Percentiles rank a stretch among this genome's conserved stretches.
Evolutionary conservation across 2,113 vertebrate genomes (phyloP).

Genomic region (Crotalus horridus): DNA sequence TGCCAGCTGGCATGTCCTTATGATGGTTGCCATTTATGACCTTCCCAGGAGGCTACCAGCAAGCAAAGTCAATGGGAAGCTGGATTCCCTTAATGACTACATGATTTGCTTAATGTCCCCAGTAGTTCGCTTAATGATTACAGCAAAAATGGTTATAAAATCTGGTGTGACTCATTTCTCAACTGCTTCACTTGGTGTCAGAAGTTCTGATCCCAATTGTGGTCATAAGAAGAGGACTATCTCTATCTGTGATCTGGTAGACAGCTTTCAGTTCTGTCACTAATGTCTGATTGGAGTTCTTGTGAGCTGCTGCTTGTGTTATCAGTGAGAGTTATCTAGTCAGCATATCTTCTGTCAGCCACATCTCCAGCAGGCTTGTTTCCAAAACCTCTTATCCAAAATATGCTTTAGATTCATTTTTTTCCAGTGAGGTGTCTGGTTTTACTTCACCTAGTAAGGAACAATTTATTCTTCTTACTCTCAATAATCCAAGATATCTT

Average conservation of each 20-base stretch:
- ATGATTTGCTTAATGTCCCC: too few relatives aligned
- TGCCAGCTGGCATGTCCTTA: too few relatives aligned
- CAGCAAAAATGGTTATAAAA: too few relatives aligned
- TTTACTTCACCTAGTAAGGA: not conserved
- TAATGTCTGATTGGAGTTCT: not conserved
- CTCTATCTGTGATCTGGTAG: not conserved
- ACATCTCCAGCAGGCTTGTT: not conserved
- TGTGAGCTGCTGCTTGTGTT: not conserved
- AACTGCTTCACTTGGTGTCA: too few relatives aligned
- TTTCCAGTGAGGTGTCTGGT: not conserved
- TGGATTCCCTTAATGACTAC: too few relatives aligned
- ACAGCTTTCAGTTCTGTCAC: not conserved
- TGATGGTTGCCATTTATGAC: too few relatives aligned
- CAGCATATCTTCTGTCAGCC: not conserved
- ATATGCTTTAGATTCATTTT: not conserved
- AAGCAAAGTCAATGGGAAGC: too few relatives aligned
- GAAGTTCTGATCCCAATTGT: too few relatives aligned
- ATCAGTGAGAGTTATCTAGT: not conserved
- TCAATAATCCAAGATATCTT: not conserved
- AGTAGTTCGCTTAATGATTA: too few relatives aligned
- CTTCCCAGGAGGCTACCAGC: too few relatives aligned
- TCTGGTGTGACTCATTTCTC: too few relatives aligned
- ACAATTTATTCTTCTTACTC: not conserved
- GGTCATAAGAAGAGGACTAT: too few relatives aligned
- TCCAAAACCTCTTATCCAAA: not conserved